Conservation (phyloP, 2,113 vertebrate species). For the Malurus alboscapulatus region DNA sequence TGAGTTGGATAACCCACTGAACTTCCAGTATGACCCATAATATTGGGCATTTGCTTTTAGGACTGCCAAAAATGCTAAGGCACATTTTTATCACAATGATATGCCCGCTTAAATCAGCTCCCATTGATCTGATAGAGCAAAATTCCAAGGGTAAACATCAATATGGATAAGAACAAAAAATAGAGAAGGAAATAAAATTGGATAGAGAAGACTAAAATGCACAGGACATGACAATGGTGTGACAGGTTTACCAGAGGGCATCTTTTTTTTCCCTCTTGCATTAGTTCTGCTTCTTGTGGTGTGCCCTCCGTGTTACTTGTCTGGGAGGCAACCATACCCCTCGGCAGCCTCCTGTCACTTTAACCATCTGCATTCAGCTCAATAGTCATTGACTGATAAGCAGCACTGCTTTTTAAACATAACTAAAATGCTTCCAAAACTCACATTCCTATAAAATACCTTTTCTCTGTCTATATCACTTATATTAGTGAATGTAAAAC, state of each 20-base stretch:
- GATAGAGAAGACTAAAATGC: not conserved
- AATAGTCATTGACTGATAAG: not conserved
- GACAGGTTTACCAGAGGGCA: slow-evolving; percentile 26
- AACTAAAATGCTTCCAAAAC: not conserved
- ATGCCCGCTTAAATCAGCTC: not conserved
- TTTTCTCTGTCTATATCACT: not conserved
- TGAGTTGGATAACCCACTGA: not conserved
- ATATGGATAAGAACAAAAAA: not conserved
- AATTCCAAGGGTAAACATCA: slow-evolving; percentile 40
- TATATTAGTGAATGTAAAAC: not conserved
- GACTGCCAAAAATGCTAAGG: not conserved
- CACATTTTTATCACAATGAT: not conserved
- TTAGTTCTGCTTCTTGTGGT: not conserved
- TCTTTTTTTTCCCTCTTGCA: not conserved
- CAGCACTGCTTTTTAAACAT: not conserved
- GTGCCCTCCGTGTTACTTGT: not conserved
- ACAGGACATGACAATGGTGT: not conserved
- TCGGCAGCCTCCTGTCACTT: not conserved
- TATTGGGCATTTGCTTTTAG: not conserved
- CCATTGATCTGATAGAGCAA: not conserved
- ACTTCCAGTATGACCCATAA: not conserved
- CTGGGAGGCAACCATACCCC: not conserved
- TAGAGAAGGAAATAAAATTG: not conserved
- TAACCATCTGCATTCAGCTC: not conserved
- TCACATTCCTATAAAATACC: not conserved